Conservation (phyloP, 2,888 invertebrate species). For the Anthoptus insignis region DNA sequence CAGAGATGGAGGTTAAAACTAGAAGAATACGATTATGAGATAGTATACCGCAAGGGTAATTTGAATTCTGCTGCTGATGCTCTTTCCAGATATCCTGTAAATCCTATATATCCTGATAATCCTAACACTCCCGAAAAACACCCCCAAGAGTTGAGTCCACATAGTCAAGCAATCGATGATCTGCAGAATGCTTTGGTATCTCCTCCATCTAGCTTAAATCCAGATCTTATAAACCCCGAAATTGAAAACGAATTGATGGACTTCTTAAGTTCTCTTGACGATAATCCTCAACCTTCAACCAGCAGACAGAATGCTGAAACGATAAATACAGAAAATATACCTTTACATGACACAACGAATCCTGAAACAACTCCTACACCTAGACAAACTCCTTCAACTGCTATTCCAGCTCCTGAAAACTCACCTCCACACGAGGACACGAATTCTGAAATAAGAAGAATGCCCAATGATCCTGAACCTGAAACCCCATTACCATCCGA, state of each 20-base stretch:
- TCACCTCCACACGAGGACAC: too few relatives aligned
- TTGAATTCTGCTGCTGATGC: slow-evolving; percentile 4
- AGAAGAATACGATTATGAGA: slow-evolving; percentile 3
- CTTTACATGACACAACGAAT: not conserved
- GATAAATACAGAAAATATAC: not conserved
- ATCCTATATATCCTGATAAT: too few relatives aligned
- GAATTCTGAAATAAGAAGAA: too few relatives aligned
- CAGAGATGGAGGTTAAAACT: slow-evolving; percentile 39
- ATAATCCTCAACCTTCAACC: slow-evolving; percentile 6
- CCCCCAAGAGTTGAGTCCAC: too few relatives aligned
- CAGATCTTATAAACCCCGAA: slow-evolving; percentile 3
- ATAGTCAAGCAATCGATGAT: not conserved
- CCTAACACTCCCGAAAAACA: not conserved
- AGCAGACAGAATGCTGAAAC: slow-evolving; percentile 14
- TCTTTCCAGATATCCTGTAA: not conserved
- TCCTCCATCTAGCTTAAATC: not conserved
- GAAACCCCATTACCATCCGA: too few relatives aligned
- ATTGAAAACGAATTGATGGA: slow-evolving; percentile 12
- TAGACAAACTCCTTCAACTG: not conserved
- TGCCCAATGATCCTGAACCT: too few relatives aligned
- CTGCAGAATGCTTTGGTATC: slow-evolving; percentile 7
- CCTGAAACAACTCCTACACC: not conserved
- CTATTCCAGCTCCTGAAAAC: too few relatives aligned
- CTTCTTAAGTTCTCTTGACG: not conserved
- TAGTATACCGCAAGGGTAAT: not conserved